Base-by-base conservation (phyloP, 2,888 invertebrate genomes). In the Yponomeuta cagnagella region DNA sequence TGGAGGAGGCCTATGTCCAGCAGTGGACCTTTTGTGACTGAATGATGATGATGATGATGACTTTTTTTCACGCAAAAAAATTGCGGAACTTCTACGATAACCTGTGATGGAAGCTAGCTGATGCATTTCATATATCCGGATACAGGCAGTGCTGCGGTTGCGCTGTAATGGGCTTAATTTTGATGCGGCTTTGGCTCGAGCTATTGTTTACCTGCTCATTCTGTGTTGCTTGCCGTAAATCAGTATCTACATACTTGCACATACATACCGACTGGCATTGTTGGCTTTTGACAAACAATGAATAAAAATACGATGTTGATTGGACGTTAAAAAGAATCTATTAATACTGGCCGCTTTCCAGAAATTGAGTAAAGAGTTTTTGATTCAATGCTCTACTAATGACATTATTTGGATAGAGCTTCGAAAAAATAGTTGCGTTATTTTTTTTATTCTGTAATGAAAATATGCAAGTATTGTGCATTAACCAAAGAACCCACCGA, bases 101-200 rank as follows among this genome's bases (percentile, higher is more conserved):
- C 10, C 52, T 58, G 15, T 58, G 52, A 58, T 15, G 15, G 2
- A 58, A 58, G 52, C 52, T 58, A 58, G 52, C 52, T 12, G 52
- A 58, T 58, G 52, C 52, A 58, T 58, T 58, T 58, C 52, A 58
- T 58, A 58, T 15, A n/a, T 12, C 63, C 67, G 66, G 68, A 71
- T 63, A 31, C 58, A 65, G 30, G 71, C 66, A 73, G 71, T 70
- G 72, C 70, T 89, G 89, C 80, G 89, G 90, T 85, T 74, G 74
- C 76, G 74, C 77, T 78, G 82, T 90, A 90, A 90, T 91, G 87
- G 89, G 84, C 88, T 90, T 89, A 89, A 90, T 90, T 88, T 86
- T 84, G 86, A 81, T 86, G 90, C 81, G 89, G 90, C 89, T 89
- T 89, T 87, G 90, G 90, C 90, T 90, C 89, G 89, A 89, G 87